phyloP scores from a whole-genome alignment of 2,888 invertebrate species.

The Xylota segnis region DNA sequence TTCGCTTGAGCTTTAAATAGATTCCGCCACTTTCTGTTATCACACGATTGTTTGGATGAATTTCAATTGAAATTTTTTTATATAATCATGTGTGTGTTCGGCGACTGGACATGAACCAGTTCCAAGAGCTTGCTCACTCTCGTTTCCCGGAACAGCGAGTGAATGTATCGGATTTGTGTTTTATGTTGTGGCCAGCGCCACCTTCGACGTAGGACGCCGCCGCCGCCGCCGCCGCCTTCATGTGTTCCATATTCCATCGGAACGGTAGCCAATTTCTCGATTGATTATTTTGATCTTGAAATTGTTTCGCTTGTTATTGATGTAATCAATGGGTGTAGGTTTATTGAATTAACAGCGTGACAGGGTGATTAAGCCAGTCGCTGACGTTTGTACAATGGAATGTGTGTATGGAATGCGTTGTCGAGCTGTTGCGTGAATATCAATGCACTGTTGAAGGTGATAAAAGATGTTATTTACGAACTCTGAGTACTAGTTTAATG shows the following conservation, averaged over 20 bases:
- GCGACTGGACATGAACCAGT: slow-evolving; percentile 26
- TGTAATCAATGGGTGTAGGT: slow-evolving; percentile 29
- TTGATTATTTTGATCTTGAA: slow-evolving; percentile 55
- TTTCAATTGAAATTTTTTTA: slow-evolving; percentile 1
- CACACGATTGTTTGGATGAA: slow-evolving; percentile 22
- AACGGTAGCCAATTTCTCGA: slow-evolving; percentile 38
- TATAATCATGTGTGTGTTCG: background rate
- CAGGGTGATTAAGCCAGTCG: slow-evolving; percentile 5
- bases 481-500: slow-evolving; percentile 2
- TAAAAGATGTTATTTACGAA: slow-evolving; percentile 8
- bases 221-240: too few species aligned
- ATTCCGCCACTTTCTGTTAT: slow-evolving; percentile 40
- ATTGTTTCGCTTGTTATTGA: slow-evolving; percentile 29
- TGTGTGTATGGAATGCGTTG: slow-evolving; percentile 29
- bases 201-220: background rate
- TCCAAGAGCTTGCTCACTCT: slow-evolving; percentile 11
- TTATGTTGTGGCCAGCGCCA: background rate
- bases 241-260: background rate
- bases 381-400: slow-evolving; percentile 36
- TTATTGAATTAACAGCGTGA: slow-evolving; percentile 38
- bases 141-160: slow-evolving; percentile 23
- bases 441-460: slow-evolving; percentile 3
- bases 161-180: slow-evolving; percentile 5
- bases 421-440: slow-evolving; percentile 7
- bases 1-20: slow-evolving; percentile 35